A percentile compares a stretch with the other conserved stretches of the same genome.
Evolutionary conservation across 1,140 invertebrate species (phyloP).

Genomic region (Vanessa atalanta): DNA sequence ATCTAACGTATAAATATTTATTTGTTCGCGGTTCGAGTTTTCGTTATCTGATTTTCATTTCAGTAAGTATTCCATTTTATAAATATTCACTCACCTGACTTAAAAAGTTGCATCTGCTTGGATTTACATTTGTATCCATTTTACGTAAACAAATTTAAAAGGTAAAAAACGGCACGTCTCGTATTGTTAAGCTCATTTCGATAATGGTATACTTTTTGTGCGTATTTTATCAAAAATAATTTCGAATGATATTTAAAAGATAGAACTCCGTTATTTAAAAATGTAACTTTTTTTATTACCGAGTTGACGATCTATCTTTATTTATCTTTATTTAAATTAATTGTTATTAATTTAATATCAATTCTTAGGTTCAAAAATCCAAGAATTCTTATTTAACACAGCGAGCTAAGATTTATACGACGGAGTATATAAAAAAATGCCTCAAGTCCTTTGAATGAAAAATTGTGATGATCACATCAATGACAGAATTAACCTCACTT

Average conservation of each 20-base stretch:
- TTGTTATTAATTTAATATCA: background rate
- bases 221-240: slow-evolving; percentile 3
- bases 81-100: slow-evolving; percentile 32
- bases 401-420: background rate
- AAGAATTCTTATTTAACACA: background rate
- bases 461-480: slow-evolving; percentile 8
- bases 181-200: slow-evolving; percentile 16
- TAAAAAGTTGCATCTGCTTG: slow-evolving; percentile 14
- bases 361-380: background rate
- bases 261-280: too few relatives aligned
- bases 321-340: background rate
- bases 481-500: slow-evolving; percentile 34
- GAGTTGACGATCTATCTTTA: background rate
- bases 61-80: slow-evolving; percentile 43
- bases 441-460: slow-evolving; percentile 1
- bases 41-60: slow-evolving; percentile 53
- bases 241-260: background rate
- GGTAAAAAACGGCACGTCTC: slow-evolving; percentile 1
- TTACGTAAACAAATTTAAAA: slow-evolving; percentile 27
- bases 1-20: slow-evolving; percentile 62
- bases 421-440: background rate
- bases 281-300: too few relatives aligned
- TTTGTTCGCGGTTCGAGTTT: slow-evolving; percentile 59
- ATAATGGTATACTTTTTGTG: slow-evolving; percentile 2
- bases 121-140: slow-evolving; percentile 30